phyloP scores from a whole-genome alignment of 2,888 invertebrate species.

The Hyposoter dolosus region DNA sequence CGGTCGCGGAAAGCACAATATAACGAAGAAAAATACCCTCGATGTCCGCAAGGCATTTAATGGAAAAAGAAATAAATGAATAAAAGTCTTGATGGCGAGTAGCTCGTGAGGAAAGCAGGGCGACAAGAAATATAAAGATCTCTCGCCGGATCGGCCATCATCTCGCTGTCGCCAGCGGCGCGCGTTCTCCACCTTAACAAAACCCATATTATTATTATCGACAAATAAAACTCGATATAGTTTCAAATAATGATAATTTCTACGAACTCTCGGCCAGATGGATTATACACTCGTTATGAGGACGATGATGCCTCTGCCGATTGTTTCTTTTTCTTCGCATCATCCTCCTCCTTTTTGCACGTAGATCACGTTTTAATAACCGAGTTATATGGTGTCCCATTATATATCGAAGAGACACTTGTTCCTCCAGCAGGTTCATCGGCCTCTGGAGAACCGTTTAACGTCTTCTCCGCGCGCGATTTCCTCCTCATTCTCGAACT shows the following conservation, averaged over 20 bases:
- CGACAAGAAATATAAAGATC: slow-evolving; percentile 58
- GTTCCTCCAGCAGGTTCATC: slow-evolving; percentile 28
- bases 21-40: slow-evolving; percentile 12
- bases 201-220: not conserved
- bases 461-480: slow-evolving; percentile 14
- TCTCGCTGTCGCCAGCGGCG: slow-evolving; percentile 63
- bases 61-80: not conserved
- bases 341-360: not conserved
- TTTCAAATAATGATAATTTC: slow-evolving; percentile 78
- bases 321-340: slow-evolving; percentile 31
- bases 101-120: slow-evolving; percentile 16
- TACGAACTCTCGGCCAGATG: slow-evolving; percentile 72
- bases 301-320: slow-evolving; percentile 60
- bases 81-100: slow-evolving; percentile 20
- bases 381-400: slow-evolving; percentile 37
- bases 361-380: slow-evolving; percentile 43
- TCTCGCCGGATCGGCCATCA: slow-evolving; percentile 61
- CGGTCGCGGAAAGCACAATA: not conserved
- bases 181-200: slow-evolving; percentile 30
- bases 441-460: slow-evolving; percentile 35
- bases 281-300: slow-evolving; percentile 74
- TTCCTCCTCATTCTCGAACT: slow-evolving; percentile 16
- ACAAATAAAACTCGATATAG: not conserved
- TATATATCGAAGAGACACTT: slow-evolving; percentile 30
- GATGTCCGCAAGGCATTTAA: not conserved